Evolutionary conservation across 2,113 vertebrate species (phyloP).

Genomic region (Pachypanchax playfairii): DNA sequence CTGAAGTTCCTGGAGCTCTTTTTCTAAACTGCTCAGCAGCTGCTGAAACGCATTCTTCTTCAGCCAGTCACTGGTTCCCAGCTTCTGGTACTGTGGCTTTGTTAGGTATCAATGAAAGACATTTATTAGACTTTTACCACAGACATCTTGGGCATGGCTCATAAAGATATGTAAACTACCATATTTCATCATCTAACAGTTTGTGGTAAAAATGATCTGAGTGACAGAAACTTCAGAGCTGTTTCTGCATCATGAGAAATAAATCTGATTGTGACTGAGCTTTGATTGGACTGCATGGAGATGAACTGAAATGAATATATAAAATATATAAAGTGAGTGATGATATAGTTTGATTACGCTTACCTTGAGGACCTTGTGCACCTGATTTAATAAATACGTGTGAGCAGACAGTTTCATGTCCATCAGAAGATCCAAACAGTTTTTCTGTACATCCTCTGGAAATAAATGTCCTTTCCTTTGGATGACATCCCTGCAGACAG

Average conservation of each 20-base stretch:
- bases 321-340: background rate
- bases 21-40: constrained; percentile 70
- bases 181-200: no score
- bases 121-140: background rate
- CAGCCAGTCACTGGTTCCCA: constrained; percentile 84
- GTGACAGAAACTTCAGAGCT: no score
- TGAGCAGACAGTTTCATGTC: constrained; percentile 75
- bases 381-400: constrained; percentile 69
- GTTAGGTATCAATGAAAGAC: background rate
- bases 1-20: constrained; percentile 60
- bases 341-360: background rate
- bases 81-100: constrained; percentile 76
- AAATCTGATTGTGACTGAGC: no score
- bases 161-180: background rate
- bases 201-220: no score
- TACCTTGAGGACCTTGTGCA: constrained; percentile 84
- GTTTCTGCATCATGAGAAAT: no score
- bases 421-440: constrained; percentile 63
- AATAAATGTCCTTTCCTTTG: constrained; percentile 54
- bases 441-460: background rate
- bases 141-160: no score
- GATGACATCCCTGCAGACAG: constrained; percentile 71
- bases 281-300: no score
- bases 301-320: background rate
- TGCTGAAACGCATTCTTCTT: constrained; percentile 67